Evolutionary conservation across 2,797 vertebrate genomes (phyloP), one percentile per base, ranked within the genome.

Genomic region (Tiaroga cobitis): DNA sequence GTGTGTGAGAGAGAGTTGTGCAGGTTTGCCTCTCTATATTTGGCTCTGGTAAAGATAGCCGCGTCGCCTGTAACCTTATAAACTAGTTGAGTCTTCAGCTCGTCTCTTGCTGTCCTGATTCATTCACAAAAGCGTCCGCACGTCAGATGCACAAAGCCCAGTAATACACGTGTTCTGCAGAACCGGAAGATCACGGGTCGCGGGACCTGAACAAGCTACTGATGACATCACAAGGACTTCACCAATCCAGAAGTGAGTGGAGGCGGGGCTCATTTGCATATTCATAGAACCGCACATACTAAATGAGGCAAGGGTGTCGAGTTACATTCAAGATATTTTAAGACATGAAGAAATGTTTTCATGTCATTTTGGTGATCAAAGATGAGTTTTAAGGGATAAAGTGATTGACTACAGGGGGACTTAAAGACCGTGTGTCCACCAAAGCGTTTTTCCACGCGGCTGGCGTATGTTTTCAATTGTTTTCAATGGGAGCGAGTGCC

Each of bases 21-120:
- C 29, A 56, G 46, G 29, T 37, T 51, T 37, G 56, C 10, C 37
- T 65, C 72, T 68, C 73, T 69, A 78, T 84, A 78, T 84, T 77
- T 78, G 73, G 46, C 32, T 54, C 16, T 32, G 78, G 82, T 77
- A 84, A 78, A 84, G 82, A 68, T 75, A 84, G 46, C 46, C 0
- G 46, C 9, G 32, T 83, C 21, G 13, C 54, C 39, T 63, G 68
- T 61, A 61, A n/a, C 67, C 5, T 18, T 11, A 81, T 75, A n/a
- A 51, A 56, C 32, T n/a, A 19, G 63, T 37, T 26, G 21, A 69
- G 65, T 51, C 24, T 54, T 32, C 34, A 70, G 67, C 49, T 41
- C 24, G 16, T 54, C 13, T 68, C 29, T n/a, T 19, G 46, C 34
- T 10, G 59, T 61, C 51, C 37, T 34, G 41, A 67, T 80, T 34